These are phyloP conservation scores for Poecile montanus DNA, from an alignment of 2,797 vertebrate species.

Conservation along the genomic window DNA sequence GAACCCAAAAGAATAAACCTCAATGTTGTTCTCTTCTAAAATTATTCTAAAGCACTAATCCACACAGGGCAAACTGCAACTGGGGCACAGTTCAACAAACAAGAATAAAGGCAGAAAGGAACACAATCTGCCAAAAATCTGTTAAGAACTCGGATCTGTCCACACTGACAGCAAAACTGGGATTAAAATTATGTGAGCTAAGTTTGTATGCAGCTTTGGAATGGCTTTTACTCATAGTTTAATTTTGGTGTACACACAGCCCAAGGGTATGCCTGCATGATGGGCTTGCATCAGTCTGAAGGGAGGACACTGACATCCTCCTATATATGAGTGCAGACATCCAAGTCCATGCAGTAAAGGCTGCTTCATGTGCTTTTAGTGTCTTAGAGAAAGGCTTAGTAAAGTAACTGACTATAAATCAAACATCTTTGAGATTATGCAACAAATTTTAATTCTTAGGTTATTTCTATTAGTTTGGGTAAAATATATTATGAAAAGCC, in stretches of 20 bases:
- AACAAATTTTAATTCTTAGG: neutral
- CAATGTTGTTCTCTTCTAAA: neutral
- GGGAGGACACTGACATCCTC: neutral
- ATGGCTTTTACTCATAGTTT: neutral
- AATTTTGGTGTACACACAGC: neutral
- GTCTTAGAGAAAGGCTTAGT: neutral
- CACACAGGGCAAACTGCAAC: neutral
- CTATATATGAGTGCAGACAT: neutral
- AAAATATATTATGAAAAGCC: neutral
- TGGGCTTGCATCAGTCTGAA: neutral
- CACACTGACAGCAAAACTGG: neutral
- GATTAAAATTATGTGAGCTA: neutral
- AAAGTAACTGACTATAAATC: neutral
- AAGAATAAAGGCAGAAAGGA: neutral
- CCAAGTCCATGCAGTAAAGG: neutral
- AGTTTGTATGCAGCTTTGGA: neutral
- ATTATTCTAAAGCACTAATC: neutral
- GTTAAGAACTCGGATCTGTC: neutral
- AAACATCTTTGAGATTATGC: neutral
- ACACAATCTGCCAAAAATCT: neutral
- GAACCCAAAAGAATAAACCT: neutral
- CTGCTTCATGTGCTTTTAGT: neutral
- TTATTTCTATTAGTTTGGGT: neutral
- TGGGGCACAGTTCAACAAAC: neutral
- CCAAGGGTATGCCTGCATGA: neutral